Base-by-base conservation (phyloP, 2,888 invertebrate species). In the Diachrysia chrysitis region DNA sequence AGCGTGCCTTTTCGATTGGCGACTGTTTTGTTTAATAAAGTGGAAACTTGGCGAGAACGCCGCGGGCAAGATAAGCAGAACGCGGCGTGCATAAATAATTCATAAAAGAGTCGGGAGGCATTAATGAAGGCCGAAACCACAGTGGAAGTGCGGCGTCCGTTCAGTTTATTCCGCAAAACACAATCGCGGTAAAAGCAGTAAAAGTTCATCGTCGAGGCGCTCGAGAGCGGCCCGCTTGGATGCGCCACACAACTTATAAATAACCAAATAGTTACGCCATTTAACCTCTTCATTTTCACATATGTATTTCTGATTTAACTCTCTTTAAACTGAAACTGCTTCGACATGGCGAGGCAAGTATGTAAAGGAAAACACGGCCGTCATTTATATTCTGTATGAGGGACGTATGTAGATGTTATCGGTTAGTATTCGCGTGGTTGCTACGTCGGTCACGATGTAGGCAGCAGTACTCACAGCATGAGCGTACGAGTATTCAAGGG, bases 11-110 rank as follows among this genome's bases (percentile, higher is more conserved):
- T 86, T 85, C 87, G 88, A 91, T 87, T 78, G 87, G 84, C 76
- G 86, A 87, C 89, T 89, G 90, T 90, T 91, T 91, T 89, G 91
- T 90, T 92, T 89, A 92, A 90, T 94, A 92, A 92, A 93, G 89
- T 91, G 89, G 88, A 92, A 92, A 92, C 87, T 90, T 86, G 81
- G 86, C 83, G 81, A 84, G 83, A 84, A 83, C 80, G 77, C 84
- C 82, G 88, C 80, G 84, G 86, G 83, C 80, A 84, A 90, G 90
- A 91, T 92, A 92, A 90, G 87, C 86, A 85, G 87, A 87, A 88
- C 87, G 89, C 85, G 87, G 88, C 81, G 79, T 88, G 89, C 89
- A 92, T 93, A 90, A 92, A 93, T 93, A 92, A 94, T 94, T 92
- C 92, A 92, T 93, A 91, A 92, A 92, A 92, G 89, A 90, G 87